phyloP scores from a whole-genome alignment of 2,797 vertebrate genomes.

The Cynopterus sphinx region DNA sequence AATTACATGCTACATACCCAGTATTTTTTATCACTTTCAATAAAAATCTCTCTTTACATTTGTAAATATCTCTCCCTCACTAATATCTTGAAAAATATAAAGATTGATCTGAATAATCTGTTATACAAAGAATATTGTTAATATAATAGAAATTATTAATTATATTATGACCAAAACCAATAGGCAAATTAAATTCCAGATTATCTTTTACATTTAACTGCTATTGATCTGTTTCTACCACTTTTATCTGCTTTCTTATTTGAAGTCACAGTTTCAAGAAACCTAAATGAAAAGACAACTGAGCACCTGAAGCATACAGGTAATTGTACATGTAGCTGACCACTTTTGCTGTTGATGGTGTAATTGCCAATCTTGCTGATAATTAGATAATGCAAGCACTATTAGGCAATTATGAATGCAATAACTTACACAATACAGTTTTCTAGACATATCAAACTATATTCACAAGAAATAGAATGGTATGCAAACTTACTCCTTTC shows the following conservation, averaged over 20 bases:
- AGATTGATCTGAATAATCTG: not conserved
- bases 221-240: not conserved
- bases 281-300: not conserved
- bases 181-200: not conserved
- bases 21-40: not conserved
- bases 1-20: not conserved
- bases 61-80: not conserved
- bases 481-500: not conserved
- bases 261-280: not conserved
- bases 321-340: not conserved
- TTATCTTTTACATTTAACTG: not conserved
- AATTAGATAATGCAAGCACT: conserved; percentile 32
- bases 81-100: not conserved
- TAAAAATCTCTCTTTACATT: not conserved
- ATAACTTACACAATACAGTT: not conserved
- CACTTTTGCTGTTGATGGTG: not conserved
- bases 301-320: not conserved
- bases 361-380: conserved; percentile 38
- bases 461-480: not conserved
- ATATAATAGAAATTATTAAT: not conserved
- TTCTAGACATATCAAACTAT: not conserved
- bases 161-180: not conserved
- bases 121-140: not conserved
- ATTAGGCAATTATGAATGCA: conserved; percentile 32
- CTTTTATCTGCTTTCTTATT: not conserved